A percentile compares a stretch with the other conserved stretches of the same genome.
These are phyloP conservation scores for Prunella fulvescens DNA, from an alignment of 2,113 vertebrate species.

Conservation along the genomic window DNA sequence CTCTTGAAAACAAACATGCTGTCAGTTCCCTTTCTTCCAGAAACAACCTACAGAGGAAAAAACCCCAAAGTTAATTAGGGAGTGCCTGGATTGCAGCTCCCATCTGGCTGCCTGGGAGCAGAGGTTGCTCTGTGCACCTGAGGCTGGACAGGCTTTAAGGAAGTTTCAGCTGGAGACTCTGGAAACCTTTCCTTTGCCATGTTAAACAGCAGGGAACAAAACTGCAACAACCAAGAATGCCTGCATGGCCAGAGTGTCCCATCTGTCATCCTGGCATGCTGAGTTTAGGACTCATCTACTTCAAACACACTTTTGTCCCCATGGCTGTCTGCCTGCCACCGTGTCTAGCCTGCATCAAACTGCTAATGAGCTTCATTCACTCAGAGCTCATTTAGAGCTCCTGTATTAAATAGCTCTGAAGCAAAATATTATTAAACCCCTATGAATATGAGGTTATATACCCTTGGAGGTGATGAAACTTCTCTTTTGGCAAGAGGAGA, in stretches of 20 bases:
- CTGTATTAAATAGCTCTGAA: not conserved
- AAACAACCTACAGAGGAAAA: not conserved
- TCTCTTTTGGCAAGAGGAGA: not conserved
- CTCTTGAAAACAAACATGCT: not conserved
- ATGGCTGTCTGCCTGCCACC: not conserved
- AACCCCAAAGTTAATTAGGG: not conserved
- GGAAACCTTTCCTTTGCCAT: not conserved
- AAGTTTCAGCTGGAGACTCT: not conserved
- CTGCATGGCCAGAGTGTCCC: not conserved
- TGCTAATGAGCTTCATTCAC: not conserved
- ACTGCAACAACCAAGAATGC: not conserved
- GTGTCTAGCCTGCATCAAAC: not conserved
- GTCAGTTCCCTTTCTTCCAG: not conserved
- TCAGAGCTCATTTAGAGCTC: not conserved
- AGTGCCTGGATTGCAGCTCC: slow-evolving; percentile 8
- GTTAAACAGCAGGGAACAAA: not conserved
- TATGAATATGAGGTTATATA: not conserved
- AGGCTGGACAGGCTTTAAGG: not conserved
- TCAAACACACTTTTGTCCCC: not conserved
- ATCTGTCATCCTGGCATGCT: not conserved
- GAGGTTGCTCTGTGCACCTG: slow-evolving; percentile 9
- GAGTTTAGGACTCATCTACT: not conserved
- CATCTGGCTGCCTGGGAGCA: slow-evolving; percentile 34
- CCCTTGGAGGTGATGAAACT: not conserved
- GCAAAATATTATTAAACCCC: not conserved